A percentile compares a stretch with the other conserved stretches of the same genome.
Evolutionary conservation across 2,797 vertebrate genomes (phyloP).

Genomic region (Threskiornis aethiopicus): DNA sequence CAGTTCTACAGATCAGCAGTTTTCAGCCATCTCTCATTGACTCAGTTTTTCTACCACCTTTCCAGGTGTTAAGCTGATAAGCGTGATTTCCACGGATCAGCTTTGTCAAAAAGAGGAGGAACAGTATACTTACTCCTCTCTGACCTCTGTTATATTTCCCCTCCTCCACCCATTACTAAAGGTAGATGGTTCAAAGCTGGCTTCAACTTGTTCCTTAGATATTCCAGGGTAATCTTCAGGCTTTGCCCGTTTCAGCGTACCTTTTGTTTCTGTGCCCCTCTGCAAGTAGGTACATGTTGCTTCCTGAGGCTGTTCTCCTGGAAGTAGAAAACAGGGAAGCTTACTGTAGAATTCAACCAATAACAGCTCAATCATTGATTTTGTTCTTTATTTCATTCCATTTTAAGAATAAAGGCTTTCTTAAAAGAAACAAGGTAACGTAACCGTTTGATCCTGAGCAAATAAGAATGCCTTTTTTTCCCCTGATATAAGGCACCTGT

Average conservation of each 20-base stretch:
- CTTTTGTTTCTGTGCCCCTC: background rate
- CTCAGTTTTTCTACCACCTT: background rate
- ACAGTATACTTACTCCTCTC: background rate
- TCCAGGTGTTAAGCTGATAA: background rate
- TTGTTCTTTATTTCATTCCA: background rate
- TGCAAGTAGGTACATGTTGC: background rate
- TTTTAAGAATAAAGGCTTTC: background rate
- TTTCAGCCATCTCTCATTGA: background rate
- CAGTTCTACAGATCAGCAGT: background rate
- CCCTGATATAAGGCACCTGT: background rate
- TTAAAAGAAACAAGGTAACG: background rate
- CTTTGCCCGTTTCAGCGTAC: background rate
- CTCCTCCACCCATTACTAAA: background rate
- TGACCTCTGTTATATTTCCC: background rate
- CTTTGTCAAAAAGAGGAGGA: background rate
- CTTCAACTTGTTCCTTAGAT: background rate
- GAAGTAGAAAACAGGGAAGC: background rate
- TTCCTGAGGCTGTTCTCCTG: constrained; percentile 8
- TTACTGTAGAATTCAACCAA: background rate
- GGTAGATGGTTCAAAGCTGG: background rate
- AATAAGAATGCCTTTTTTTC: background rate
- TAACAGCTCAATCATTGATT: background rate
- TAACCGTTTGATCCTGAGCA: background rate
- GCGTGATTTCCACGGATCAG: background rate
- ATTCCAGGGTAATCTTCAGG: background rate